Evolutionary conservation across 2,113 vertebrate genomes (phyloP), one percentile per base, ranked within the genome.

Genomic region (Kobus ellipsiprymnus): DNA sequence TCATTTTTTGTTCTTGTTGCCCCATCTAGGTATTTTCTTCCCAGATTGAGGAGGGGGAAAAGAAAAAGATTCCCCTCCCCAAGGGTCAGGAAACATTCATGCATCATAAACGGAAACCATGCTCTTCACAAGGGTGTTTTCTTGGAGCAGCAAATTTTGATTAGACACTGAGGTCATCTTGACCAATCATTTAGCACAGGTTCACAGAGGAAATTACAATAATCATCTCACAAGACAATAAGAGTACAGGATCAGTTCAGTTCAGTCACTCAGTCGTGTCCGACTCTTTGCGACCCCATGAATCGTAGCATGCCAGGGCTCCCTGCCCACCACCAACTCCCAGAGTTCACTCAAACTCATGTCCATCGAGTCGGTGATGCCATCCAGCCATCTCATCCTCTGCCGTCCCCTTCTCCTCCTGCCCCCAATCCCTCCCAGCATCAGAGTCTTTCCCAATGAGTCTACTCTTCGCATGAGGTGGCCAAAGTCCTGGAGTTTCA

Each of bases 201-300:
- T n/a, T 54, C 30, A 23, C 6, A 0, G 48, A 0, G 0, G 30
- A 54, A 54, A 23, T 52, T 13, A n/a, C 29, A 12, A 21, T n/a
- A 23, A 36, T 36, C n/a, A n/a, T 14, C 21, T 82, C 80, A 14
- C 10, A 54, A 82, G 80, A 17, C 80, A 54, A 0, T 23, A 11
- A 23, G 48, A 21, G 5, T 52, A n/a, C 17, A n/a, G 30, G 30
- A 23, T n/a, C 59, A 13, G 59, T 60, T 29, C 27, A 60, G 25
- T 29, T 60, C 27, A 60, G 27, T 60, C 0, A 0, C 11, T 60
- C 27, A 29, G 27, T 29, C 5, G 0, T 29, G 59, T 60, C 59
- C 1, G 2, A 1, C 59, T 60, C 27, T 13, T 60, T 29, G 27
- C 0, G 1, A 60, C 59, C 59, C 27, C 59, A 29, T 60, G 25